Conservation (phyloP, 1,140 invertebrate species). For the Pygmarrhopalites habei region DNA sequence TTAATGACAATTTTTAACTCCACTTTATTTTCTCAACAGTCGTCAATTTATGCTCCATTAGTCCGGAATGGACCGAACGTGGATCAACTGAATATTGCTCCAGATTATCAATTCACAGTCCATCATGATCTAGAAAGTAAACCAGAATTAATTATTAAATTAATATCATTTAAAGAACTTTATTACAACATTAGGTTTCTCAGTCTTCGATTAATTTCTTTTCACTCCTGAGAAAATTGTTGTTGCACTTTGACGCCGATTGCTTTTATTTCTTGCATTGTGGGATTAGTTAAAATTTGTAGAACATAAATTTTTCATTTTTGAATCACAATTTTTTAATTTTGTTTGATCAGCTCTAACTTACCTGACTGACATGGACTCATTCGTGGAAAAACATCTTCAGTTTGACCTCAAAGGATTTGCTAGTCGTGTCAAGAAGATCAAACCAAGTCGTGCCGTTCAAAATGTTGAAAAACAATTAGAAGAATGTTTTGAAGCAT, state of each 20-base stretch:
- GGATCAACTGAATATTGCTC: conserved; percentile 11
- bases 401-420: conserved; percentile 26
- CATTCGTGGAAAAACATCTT: conserved; percentile 20
- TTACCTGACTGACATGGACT: conserved; percentile 3
- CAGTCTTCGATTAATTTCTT: too few species aligned
- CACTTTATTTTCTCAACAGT: too few species aligned
- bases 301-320: too few species aligned
- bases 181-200: too few species aligned
- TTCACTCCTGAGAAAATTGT: too few species aligned
- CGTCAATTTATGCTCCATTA: conserved; percentile 49
- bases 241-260: too few species aligned
- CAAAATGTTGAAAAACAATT: conserved; percentile 26
- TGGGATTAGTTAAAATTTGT: too few species aligned
- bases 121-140: conserved; percentile 29
- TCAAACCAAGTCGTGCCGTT: conserved; percentile 5
- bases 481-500: conserved; percentile 24
- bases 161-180: background rate
- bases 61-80: conserved; percentile 44
- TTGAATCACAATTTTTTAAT: background rate
- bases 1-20: too few species aligned
- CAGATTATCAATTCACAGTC: conserved; percentile 20
- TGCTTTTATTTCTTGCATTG: too few species aligned
- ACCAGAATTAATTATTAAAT: background rate
- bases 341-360: conserved; percentile 11
- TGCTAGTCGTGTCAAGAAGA: conserved; percentile 4